Conservation (phyloP, 2,888 invertebrate species). For the Thymelicus sylvestris region DNA sequence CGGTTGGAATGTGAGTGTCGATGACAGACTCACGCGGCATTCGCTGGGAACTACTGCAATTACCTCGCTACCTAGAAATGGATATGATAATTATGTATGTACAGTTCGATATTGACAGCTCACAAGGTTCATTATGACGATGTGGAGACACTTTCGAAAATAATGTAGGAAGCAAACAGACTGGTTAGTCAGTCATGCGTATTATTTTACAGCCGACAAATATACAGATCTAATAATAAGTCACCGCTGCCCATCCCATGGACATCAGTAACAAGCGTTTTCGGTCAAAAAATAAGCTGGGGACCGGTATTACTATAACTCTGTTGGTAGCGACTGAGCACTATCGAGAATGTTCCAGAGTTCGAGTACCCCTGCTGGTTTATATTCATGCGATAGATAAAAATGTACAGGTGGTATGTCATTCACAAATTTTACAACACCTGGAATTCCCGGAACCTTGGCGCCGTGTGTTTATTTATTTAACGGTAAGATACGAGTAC, state of each 20-base stretch:
- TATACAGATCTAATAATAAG: background rate
- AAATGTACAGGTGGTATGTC: no score
- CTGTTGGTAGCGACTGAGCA: no score
- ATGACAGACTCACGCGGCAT: conserved; percentile 14
- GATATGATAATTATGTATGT: conserved; percentile 4
- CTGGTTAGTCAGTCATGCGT: background rate
- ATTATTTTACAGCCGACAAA: background rate
- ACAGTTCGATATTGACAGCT: background rate
- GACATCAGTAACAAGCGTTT: no score
- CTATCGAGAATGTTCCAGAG: no score
- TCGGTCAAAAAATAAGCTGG: no score
- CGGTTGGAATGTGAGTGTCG: conserved; percentile 9
- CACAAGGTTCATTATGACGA: background rate
- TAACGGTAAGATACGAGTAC: background rate
- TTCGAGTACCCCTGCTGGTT: no score
- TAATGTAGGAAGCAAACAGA: background rate
- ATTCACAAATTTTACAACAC: no score
- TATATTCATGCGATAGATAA: no score
- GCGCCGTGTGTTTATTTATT: background rate
- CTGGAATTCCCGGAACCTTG: no score
- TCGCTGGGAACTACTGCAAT: conserved; percentile 22
- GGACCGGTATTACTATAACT: no score
- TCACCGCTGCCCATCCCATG: no score
- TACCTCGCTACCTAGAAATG: conserved; percentile 5
- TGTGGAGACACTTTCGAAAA: background rate